Conservation (phyloP, 2,113 vertebrate genomes). For the Brachirus orientalis region DNA sequence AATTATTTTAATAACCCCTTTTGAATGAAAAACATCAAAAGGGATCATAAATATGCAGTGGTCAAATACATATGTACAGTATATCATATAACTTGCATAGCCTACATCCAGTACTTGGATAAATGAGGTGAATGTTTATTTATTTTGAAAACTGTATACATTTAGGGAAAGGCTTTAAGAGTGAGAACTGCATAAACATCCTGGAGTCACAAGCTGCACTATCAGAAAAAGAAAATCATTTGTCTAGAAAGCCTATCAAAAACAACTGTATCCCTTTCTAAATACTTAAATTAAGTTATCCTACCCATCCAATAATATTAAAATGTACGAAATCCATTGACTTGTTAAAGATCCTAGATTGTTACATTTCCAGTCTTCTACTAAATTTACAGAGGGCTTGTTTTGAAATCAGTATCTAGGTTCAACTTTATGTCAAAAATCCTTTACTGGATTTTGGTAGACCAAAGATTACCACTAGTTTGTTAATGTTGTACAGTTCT, state of each 20-base stretch:
- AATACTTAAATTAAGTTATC: not conserved
- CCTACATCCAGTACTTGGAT: too few species aligned
- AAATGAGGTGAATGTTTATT: too few species aligned
- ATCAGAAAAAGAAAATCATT: not conserved
- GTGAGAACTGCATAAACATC: too few species aligned
- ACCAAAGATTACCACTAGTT: conserved; percentile 78
- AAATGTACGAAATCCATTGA: conserved; percentile 5
- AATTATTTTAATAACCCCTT: too few species aligned
- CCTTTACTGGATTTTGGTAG: conserved; percentile 52
- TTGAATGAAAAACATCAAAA: too few species aligned
- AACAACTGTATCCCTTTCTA: not conserved
- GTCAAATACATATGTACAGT: too few species aligned
- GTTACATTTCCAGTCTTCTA: conserved; percentile 10
- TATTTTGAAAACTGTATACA: too few species aligned
- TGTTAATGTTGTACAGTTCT: conserved; percentile 43
- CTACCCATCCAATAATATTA: conserved; percentile 5
- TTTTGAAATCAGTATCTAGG: conserved; percentile 30
- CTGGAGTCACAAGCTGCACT: not conserved
- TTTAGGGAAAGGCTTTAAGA: too few species aligned
- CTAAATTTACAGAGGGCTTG: conserved; percentile 43
- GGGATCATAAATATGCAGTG: too few species aligned
- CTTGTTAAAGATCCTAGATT: conserved; percentile 1
- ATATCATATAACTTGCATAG: too few species aligned
- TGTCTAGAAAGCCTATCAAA: not conserved
- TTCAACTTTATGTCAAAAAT: conserved; percentile 33